Conservation (phyloP, 1,140 invertebrate genomes). For the Holotrichia oblita region DNA sequence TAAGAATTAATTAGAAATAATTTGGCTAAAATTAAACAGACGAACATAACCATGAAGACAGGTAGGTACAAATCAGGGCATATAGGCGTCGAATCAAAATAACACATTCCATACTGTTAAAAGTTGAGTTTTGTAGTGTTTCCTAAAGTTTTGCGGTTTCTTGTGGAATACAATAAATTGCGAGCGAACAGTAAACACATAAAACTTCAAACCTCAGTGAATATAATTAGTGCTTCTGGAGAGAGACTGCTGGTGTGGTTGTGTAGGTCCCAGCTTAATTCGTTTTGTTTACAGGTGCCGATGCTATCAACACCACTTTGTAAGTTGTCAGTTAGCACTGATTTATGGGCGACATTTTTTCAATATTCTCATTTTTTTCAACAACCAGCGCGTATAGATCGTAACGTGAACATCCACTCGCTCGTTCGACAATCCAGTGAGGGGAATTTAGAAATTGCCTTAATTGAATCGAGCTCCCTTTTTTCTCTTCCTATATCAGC, state of each 20-base stretch:
- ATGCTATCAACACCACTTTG: conserved; percentile 7
- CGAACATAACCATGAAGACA: too few relatives aligned
- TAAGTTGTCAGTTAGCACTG: conserved; percentile 11
- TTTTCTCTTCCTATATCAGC: not conserved
- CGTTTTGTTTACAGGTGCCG: conserved; percentile 19
- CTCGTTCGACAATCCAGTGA: not conserved
- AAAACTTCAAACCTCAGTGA: not conserved
- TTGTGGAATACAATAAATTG: not conserved
- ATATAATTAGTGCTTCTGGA: not conserved
- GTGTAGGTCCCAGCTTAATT: not conserved
- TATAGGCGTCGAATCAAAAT: too few relatives aligned
- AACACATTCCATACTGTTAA: too few relatives aligned
- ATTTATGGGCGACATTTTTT: conserved; percentile 3
- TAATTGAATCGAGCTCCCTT: not conserved
- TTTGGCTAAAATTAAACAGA: too few relatives aligned
- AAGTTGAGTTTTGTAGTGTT: too few relatives aligned
- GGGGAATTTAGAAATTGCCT: not conserved
- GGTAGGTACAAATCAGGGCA: too few relatives aligned
- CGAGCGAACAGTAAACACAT: not conserved
- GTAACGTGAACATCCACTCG: not conserved
- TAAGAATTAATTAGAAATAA: too few relatives aligned
- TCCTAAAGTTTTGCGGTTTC: too few relatives aligned
- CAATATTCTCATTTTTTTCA: conserved; percentile 7
- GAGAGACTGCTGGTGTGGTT: not conserved
- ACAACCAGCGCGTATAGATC: not conserved